A percentile compares a stretch with the other conserved stretches of the same genome.
These are phyloP conservation scores for Strigamia transsilvanica DNA, from an alignment of 2,888 invertebrate genomes.

Conservation along the genomic window DNA sequence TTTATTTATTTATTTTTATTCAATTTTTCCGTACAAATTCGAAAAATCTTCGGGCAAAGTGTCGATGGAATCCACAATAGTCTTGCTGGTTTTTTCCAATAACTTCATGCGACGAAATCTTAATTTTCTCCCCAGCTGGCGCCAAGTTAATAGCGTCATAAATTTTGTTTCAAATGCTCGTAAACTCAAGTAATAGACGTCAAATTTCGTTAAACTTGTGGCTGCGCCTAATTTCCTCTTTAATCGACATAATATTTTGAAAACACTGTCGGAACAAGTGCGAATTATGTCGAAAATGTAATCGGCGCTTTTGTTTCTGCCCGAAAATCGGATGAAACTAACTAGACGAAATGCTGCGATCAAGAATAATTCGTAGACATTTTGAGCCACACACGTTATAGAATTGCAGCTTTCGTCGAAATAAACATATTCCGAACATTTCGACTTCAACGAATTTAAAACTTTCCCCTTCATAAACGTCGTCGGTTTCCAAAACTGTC, in stretches of 20 bases:
- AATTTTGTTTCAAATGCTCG: constrained; percentile 12
- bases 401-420: constrained; percentile 3
- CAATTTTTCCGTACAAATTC: background rate
- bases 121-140: background rate
- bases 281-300: background rate
- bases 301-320: background rate
- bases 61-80: background rate
- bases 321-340: background rate
- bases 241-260: background rate
- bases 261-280: background rate
- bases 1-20: background rate
- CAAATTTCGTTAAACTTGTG: background rate
- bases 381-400: background rate
- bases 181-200: background rate
- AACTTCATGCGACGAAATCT: background rate
- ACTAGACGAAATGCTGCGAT: background rate
- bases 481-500: background rate
- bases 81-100: background rate
- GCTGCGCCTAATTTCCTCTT: background rate
- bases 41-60: constrained; percentile 3
- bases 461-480: background rate
- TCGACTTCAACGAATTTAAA: background rate
- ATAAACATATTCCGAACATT: background rate
- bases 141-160: background rate
- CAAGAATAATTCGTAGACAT: background rate